Base-by-base conservation (phyloP, 2,113 vertebrate genomes). In the Hippolais icterina region DNA sequence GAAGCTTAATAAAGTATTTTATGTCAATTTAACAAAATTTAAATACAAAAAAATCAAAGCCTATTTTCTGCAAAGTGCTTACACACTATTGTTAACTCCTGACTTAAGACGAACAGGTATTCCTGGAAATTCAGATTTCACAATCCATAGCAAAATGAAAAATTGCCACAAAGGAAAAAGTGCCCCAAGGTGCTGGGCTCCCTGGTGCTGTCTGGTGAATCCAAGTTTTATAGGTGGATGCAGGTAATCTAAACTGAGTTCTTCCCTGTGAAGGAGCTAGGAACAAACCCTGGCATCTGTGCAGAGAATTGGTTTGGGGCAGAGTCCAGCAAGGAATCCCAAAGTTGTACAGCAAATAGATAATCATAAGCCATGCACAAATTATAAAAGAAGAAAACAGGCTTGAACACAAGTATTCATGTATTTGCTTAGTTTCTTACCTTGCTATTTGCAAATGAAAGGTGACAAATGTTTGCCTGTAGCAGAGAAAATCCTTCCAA, bases 211-310 rank as follows among this genome's bases (percentile, higher is more conserved):
- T 33, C 23, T 68, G n/a, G 10, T 31, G 59, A 57, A 44, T 75
- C 12, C 42, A 61, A 28, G 28, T 49, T 53, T 50, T 44, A 18
- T 17, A 2, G 9, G 25, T 54, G 52, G 37, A 27, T 46, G 25
- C n/a, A 39, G 29, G 29, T 49, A 74, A 22, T 25, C 9, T 31
- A 46, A 64, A n/a, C 5, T 0, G 0, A 65, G 44, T 22, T 70
- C 44, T 60, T 41, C 23, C 44, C 17, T 50, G 33, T 46, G 59
- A 29, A 37, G 59, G 44, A 79, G 59, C 44, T 47, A 37, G n/a
- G 27, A 61, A 11, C 25, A 9, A 44, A 52, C 37, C 37, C 11
- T 22, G 21, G 37, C 44, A 33, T 65, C 15, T 20, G 4, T 19
- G 17, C 6, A 59, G 31, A 53, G 31, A 79, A 33, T 50, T 28